These are phyloP conservation scores for Marronus borbonicus DNA, from an alignment of 2,888 invertebrate species.

Conservation along the genomic window DNA sequence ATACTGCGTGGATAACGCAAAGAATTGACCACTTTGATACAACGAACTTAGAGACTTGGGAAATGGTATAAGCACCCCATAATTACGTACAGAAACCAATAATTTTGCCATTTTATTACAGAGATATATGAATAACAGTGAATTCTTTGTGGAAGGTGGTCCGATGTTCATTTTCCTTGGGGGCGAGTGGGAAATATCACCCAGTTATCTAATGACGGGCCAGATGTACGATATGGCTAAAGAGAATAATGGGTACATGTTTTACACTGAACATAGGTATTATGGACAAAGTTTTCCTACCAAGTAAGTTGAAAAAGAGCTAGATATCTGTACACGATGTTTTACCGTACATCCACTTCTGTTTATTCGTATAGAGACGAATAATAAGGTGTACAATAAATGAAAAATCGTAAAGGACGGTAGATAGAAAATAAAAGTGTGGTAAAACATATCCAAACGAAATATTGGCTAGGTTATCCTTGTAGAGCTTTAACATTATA, in stretches of 20 bases:
- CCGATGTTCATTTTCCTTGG: constrained; percentile 81
- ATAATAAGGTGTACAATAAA: neutral
- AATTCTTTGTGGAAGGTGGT: constrained; percentile 70
- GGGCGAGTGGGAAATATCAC: constrained; percentile 81
- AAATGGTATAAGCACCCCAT: constrained; percentile 69
- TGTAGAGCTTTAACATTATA: neutral
- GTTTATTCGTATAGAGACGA: constrained; percentile 48
- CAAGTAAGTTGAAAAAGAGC: constrained; percentile 70
- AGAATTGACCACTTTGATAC: constrained; percentile 74
- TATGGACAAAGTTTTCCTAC: constrained; percentile 85
- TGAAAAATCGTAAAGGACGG: constrained; percentile 9
- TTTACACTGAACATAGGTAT: constrained; percentile 87
- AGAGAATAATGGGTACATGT: constrained; percentile 76
- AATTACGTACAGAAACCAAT: neutral
- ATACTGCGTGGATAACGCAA: constrained; percentile 60
- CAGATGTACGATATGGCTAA: constrained; percentile 71
- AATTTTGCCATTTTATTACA: constrained; percentile 57
- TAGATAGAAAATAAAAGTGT: neutral
- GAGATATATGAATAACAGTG: constrained; percentile 73
- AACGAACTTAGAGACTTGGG: constrained; percentile 71
- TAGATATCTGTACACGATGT: neutral
- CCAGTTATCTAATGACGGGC: constrained; percentile 71
- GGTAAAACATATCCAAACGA: neutral
- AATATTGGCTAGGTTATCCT: neutral
- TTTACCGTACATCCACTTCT: neutral